These are phyloP conservation scores for Caenorhabditis sp. DNA, from an alignment of 2,888 invertebrate species.

Conservation along the genomic window DNA sequence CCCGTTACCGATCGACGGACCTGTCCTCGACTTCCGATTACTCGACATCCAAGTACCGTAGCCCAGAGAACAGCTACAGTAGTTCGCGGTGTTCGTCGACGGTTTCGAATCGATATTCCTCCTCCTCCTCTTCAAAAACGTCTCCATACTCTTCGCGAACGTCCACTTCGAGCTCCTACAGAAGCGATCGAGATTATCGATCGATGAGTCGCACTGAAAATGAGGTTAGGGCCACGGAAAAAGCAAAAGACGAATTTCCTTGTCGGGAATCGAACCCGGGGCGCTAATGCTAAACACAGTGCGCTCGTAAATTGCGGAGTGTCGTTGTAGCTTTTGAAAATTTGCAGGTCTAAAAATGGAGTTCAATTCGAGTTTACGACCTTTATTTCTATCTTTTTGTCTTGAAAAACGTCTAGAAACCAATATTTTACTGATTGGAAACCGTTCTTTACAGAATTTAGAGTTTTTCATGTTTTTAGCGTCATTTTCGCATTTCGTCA, in stretches of 20 bases:
- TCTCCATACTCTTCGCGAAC: conserved; percentile 45
- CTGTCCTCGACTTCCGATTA: conserved; percentile 40
- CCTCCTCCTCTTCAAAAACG: background rate
- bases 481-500: no score
- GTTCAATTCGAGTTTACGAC: no score
- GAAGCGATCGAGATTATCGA: conserved; percentile 44
- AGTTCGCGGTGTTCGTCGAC: conserved; percentile 34
- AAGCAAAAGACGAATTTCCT: conserved; percentile 55
- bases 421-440: no score
- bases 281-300: no score
- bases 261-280: conserved; percentile 80
- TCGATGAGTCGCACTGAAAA: conserved; percentile 51
- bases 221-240: background rate
- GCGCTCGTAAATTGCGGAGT: no score
- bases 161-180: conserved; percentile 43
- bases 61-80: conserved; percentile 37
- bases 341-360: no score
- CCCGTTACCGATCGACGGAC: conserved; percentile 51
- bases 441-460: no score
- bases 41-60: conserved; percentile 32
- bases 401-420: no score
- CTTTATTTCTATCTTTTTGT: no score
- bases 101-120: conserved; percentile 13
- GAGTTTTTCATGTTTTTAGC: no score
- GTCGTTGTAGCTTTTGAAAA: no score